These are phyloP conservation scores for Menidia menidia DNA, from an alignment of 2,797 vertebrate genomes.

Conservation along the genomic window DNA sequence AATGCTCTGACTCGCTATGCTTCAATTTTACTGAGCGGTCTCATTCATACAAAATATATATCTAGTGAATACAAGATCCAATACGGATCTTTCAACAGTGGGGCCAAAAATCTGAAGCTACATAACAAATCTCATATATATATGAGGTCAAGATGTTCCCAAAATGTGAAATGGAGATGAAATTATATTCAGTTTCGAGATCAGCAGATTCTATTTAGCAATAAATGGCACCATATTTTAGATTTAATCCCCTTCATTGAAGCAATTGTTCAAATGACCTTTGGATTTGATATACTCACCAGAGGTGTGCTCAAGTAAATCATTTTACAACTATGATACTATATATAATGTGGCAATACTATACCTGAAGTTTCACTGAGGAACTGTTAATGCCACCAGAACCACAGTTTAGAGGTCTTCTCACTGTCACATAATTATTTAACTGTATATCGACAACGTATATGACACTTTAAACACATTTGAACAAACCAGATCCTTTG, in stretches of 20 bases:
- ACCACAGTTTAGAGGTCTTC: neutral
- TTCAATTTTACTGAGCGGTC: neutral
- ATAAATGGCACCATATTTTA: constrained; percentile 1
- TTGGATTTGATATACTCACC: constrained; percentile 4
- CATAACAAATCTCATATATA: neutral
- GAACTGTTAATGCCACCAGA: neutral
- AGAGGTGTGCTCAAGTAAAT: constrained; percentile 8
- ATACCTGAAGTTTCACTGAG: neutral
- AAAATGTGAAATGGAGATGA: neutral
- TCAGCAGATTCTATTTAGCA: neutral
- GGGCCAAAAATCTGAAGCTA: neutral
- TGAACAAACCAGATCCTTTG: neutral
- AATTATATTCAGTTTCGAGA: neutral
- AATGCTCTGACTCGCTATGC: no score
- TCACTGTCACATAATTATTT: neutral
- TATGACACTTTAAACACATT: neutral
- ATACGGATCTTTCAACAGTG: neutral
- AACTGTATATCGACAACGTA: neutral
- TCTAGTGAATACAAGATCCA: neutral
- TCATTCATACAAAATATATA: neutral
- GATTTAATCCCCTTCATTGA: neutral
- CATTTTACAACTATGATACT: neutral
- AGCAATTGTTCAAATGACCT: neutral
- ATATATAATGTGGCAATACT: neutral
- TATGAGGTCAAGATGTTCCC: neutral